Base-by-base conservation (phyloP, 2,797 vertebrate species). In the Mus spretus region DNA sequence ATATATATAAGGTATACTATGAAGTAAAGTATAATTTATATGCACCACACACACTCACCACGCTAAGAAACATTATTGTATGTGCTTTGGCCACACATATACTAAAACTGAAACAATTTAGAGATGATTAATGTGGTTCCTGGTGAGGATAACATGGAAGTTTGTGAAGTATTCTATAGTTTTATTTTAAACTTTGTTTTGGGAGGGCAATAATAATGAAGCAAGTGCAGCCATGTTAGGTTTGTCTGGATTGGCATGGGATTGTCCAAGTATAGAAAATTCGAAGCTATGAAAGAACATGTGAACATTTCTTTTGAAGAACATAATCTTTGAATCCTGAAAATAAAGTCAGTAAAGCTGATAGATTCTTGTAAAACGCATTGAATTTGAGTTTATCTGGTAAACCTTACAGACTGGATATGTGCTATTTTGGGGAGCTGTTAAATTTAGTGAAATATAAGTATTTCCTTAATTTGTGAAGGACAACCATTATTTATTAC, bases 401-500 rank as follows among this genome's bases (percentile, higher is more conserved):
- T 97, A 90, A 98, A 91, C 89, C 53, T 97, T 98, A 94, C 90
- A 98, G 96, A 84, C 26, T 63, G 8, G 26, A 92, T 94, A 85
- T 97, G 95, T 97, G 93, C 70, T 81, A 96, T 96, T 80, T 26
- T 19, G 70, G 17, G 15, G 7, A 17, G 31, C 10, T 20, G 88
- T 95, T 95, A 91, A 85, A 90, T 96, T 92, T 98, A 96, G 57
- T 97, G 90, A 93, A 47, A 57, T 97, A 95, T 94, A 96, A 93
- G 22, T 97, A 96, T 97, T 63, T 95, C 91, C 70, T 91, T 97
- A 97, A 98, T 98, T 10, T 96, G 89, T 96, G 89, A 98, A 98
- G 94, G 79, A 98, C 88, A 95, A n/a, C 95, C 95, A 82, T 92
- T 98, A 98, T 97, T 98, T 98, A 98, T 98, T 98, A 96, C 96